phyloP scores from a whole-genome alignment of 2,113 vertebrate species.

The Aramus guarauna region DNA sequence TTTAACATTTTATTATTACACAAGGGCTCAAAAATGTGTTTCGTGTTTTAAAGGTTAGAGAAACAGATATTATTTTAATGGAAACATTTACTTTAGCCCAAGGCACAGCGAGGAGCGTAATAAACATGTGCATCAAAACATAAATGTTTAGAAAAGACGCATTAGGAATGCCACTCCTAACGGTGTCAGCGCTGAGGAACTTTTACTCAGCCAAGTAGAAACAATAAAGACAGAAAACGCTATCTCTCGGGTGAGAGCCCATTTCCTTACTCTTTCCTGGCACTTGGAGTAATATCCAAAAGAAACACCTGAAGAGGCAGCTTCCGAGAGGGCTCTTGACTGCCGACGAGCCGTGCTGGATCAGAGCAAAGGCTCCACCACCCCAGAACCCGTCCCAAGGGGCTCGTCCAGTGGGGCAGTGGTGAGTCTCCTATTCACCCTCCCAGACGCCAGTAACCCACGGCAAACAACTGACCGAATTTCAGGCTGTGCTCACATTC shows the following conservation, averaged over 20 bases:
- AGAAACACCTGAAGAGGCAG: not conserved
- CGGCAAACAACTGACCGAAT: not conserved
- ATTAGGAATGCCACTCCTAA: not conserved
- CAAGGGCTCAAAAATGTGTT: not conserved
- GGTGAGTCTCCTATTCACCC: not conserved
- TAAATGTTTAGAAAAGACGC: not conserved
- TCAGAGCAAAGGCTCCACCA: not conserved
- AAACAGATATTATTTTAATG: not conserved
- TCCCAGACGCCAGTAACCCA: not conserved
- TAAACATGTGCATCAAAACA: not conserved
- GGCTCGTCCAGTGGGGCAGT: accelerated
- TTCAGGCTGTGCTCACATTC: not conserved
- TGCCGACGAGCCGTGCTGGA: not conserved
- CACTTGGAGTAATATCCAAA: not conserved
- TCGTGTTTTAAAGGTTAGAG: not conserved
- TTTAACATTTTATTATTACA: not conserved
- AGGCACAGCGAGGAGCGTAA: not conserved
- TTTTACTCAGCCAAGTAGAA: no score
- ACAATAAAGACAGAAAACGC: not conserved
- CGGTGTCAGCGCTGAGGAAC: accelerated
- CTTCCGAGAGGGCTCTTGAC: not conserved
- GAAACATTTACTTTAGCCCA: not conserved
- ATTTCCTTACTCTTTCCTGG: not conserved
- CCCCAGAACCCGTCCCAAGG: no score
- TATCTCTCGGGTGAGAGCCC: accelerated